phyloP scores from a whole-genome alignment of 2,797 vertebrate genomes.

The Hoplostethus atlanticus region DNA sequence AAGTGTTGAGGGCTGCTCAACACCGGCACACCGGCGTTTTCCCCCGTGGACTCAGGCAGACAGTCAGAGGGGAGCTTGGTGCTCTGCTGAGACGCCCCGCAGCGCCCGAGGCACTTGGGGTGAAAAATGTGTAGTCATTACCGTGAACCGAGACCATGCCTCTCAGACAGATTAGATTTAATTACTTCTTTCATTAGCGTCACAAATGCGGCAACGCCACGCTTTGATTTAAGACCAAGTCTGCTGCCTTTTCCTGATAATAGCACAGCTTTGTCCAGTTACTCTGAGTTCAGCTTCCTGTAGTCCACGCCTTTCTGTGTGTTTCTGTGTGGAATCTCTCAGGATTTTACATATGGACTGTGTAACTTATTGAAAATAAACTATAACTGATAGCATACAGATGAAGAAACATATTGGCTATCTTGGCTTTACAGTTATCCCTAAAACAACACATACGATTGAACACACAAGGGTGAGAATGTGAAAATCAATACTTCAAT shows the following conservation, averaged over 20 bases:
- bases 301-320: slow-evolving; percentile 12
- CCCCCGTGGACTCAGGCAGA: slow-evolving; percentile 9
- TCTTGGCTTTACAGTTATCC: no score
- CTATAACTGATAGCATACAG: not conserved
- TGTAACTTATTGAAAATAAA: slow-evolving; percentile 9
- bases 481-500: not conserved
- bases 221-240: slow-evolving; percentile 19
- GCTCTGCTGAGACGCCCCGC: slow-evolving; percentile 13
- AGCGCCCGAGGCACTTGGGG: slow-evolving; percentile 16
- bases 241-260: slow-evolving; percentile 22
- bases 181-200: slow-evolving; percentile 75
- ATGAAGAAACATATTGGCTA: no score
- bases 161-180: slow-evolving; percentile 71
- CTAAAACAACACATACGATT: no score
- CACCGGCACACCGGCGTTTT: not conserved
- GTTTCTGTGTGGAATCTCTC: slow-evolving; percentile 12
- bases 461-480: not conserved
- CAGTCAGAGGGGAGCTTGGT: slow-evolving; percentile 25
- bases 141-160: slow-evolving; percentile 45
- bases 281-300: slow-evolving; percentile 18
- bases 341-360: not conserved
- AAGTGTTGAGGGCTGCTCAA: not conserved
- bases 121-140: slow-evolving; percentile 70
- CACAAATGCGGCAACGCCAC: slow-evolving; percentile 41
- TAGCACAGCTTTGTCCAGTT: slow-evolving; percentile 17